Conservation (phyloP, 2,797 vertebrate species). For the Eulemur mongoz region DNA sequence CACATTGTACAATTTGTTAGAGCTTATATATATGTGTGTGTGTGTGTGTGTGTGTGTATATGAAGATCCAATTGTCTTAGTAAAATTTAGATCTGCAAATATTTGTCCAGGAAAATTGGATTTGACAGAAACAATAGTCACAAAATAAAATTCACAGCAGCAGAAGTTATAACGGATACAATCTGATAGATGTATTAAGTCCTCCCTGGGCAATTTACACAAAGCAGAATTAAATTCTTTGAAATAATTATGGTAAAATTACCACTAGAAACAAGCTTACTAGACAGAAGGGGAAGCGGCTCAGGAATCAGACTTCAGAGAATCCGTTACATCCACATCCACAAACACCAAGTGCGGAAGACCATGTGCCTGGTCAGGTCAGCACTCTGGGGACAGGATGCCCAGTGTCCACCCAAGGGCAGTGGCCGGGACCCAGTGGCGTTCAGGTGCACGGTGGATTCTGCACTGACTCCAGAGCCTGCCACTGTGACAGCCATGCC, state of each 20-base stretch:
- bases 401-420: neutral
- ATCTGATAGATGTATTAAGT: constrained; percentile 58
- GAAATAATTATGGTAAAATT: constrained; percentile 46
- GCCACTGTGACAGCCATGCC: neutral
- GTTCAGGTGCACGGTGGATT: neutral
- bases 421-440: neutral
- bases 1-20: neutral
- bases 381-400: neutral
- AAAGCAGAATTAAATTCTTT: constrained; percentile 60
- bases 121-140: constrained; percentile 66
- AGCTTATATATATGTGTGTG: neutral
- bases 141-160: constrained; percentile 57
- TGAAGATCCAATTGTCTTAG: constrained; percentile 64
- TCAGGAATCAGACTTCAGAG: neutral
- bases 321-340: neutral
- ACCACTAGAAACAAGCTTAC: constrained; percentile 15
- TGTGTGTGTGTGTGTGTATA: neutral
- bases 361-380: neutral
- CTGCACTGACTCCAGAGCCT: neutral
- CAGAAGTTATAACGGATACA: constrained; percentile 63
- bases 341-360: neutral
- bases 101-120: constrained; percentile 77
- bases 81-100: constrained; percentile 77
- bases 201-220: constrained; percentile 36
- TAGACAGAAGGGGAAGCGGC: constrained; percentile 1